Conservation (phyloP, 2,797 vertebrate genomes). For the Lutjanus campechanus region DNA sequence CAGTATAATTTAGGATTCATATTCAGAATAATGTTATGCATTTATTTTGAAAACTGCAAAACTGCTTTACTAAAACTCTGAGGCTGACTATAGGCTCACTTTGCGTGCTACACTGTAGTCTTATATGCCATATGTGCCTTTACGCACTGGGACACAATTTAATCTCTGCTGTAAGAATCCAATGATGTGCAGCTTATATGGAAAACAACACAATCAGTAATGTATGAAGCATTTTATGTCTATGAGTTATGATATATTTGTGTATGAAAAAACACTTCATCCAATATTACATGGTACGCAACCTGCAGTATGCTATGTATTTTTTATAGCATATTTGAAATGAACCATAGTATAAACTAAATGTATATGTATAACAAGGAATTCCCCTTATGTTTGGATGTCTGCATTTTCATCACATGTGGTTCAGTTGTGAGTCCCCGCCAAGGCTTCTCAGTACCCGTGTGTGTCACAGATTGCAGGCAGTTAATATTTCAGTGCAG, state of each 20-base stretch:
- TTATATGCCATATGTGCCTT: background rate
- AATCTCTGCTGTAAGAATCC: background rate
- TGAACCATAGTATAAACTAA: background rate
- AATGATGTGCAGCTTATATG: background rate
- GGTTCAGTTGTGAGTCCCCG: conserved; percentile 11
- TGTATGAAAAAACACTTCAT: background rate
- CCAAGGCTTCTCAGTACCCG: conserved; percentile 40
- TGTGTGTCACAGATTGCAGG: conserved; percentile 73
- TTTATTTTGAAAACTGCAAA: background rate
- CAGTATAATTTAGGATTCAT: background rate
- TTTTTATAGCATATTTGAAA: background rate
- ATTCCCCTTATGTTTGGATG: background rate
- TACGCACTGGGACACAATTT: background rate
- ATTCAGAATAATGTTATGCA: background rate
- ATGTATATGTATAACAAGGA: background rate
- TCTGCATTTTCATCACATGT: conserved; percentile 33
- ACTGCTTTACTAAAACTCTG: background rate
- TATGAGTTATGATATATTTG: background rate
- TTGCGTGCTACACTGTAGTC: background rate
- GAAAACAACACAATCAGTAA: background rate
- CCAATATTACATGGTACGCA: background rate
- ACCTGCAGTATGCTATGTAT: background rate
- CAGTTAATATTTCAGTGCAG: conserved; percentile 81
- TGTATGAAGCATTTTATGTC: background rate
- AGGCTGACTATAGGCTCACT: background rate